phyloP scores from a whole-genome alignment of 2,888 invertebrate species.

The Agonopterix alstromeriana region DNA sequence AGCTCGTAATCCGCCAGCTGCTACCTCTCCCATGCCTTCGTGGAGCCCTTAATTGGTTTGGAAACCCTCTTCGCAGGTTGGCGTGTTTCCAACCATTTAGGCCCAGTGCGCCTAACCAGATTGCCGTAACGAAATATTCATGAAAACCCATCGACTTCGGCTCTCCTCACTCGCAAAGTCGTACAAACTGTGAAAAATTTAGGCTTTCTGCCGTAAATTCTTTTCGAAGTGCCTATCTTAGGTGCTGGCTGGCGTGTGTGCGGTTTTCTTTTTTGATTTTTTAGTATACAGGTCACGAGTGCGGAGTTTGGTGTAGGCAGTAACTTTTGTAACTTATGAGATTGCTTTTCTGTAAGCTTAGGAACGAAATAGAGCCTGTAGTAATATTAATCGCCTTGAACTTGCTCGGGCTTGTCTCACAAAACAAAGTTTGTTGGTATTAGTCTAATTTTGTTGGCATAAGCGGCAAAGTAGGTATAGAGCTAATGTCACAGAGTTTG shows the following conservation, averaged over 20 bases:
- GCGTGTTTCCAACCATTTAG: constrained; percentile 66
- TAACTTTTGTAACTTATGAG: constrained; percentile 20
- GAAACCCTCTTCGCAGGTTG: constrained; percentile 69
- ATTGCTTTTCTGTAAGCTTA: constrained; percentile 11
- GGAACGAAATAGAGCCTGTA: constrained; percentile 14
- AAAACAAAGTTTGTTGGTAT: too few relatives aligned
- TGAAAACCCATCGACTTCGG: constrained; percentile 54
- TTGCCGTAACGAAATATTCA: constrained; percentile 67
- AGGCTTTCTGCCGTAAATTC: constrained; percentile 37
- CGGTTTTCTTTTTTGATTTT: constrained; percentile 33
- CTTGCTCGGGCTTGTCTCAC: too few relatives aligned
- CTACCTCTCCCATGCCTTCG: constrained; percentile 65
- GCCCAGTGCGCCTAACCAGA: constrained; percentile 67
- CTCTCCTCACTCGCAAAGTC: constrained; percentile 29
- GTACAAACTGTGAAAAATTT: constrained; percentile 20
- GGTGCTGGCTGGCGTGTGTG: constrained; percentile 47
- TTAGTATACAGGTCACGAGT: constrained; percentile 34
- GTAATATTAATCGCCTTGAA: neutral
- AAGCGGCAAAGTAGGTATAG: constrained; percentile 24
- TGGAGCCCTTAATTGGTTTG: constrained; percentile 73
- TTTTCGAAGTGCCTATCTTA: constrained; percentile 34
- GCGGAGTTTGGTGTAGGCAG: constrained; percentile 17
- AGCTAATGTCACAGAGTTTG: constrained; percentile 47
- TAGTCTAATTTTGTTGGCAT: constrained; percentile 32
- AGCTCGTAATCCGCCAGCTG: constrained; percentile 67